Base-by-base conservation (phyloP, 2,113 vertebrate species). In the Sterna hirundo region DNA sequence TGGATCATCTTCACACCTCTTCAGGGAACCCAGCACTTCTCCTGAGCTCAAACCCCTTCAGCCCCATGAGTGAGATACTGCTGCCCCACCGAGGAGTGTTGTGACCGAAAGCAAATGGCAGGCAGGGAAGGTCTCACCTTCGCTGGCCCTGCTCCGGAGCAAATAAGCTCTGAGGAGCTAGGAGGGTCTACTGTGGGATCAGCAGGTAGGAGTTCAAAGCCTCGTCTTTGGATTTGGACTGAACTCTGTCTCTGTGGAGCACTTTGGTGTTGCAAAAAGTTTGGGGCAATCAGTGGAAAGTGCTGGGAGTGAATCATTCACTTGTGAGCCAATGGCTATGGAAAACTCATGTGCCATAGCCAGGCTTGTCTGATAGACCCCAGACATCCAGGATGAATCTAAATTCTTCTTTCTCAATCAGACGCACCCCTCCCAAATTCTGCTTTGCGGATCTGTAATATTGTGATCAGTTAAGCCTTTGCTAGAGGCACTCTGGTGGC, bases 111-210 rank as follows among this genome's bases (percentile, higher is more conserved):
- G 44, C 12, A 92, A 69, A 74, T 11, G 3, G 29, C 69, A 86
- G 27, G 5, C 36, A 54, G 47, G 32, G 46, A 81, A 58, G 10
- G 18, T 71, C 9, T 76, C 1, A 0, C 0, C 0, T 70, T 30
- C 14, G 32, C 10, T 42, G 36, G 19, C 6, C 4, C 17, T 62
- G 30, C 5, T 61, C 13, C 27, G 52, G 57, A 19, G 42, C 22
- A 83, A 61, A 51, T 30, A 23, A 40, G 6, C 21, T 40, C 38
- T n/a, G n/a, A 78, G n/a, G 32, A 78, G 15, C 13, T 42, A 4
- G 29, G 16, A 79, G 11, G 34, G 4, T 75, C 34, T 72, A 6
- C 13, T 34, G 12, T 42, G 68, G 34, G 42, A 26, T 77, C n/a
- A 78, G 38, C 34, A 66, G 34, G 9, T 38, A 38, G 34, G 14